Evolutionary conservation across 2,113 vertebrate species (phyloP), one percentile per base, ranked within the genome.

Genomic region (Gorilla gorilla): DNA sequence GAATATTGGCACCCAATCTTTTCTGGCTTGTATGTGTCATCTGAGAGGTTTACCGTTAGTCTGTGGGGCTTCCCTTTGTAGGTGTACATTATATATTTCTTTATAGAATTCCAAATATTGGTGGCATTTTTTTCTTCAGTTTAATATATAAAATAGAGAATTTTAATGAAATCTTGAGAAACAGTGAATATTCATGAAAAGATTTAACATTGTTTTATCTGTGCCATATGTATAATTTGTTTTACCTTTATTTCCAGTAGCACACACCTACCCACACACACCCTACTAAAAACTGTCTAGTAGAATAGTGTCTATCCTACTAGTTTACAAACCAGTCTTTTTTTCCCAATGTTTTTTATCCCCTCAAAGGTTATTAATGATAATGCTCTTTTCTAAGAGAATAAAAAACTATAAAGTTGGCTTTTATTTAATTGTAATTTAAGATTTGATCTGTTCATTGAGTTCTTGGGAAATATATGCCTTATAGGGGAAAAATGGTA

Each of bases 401-500:
- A 75, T 35, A 52, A 75, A 50, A 50, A 45, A 43, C 6, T 45
- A 32, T 83, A n/a, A 57, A 70, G 10, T 27, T 85, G 17, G 27
- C 10, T 90, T 95, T 95, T 68, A 79, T 52, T 79, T 95, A 35
- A 76, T 87, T 76, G 43, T 64, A 52, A 66, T 40, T 90, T 93
- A 50, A 93, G 9, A 52, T 78, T 72, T 64, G 18, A 87, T 76
- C 12, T 48, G 4, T 14, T 9, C 32, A 52, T 61, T 75, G 50
- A 57, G 9, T 32, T 73, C 38, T 85, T 7, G 61, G 30, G 50
- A 84, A 13, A 75, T 9, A 76, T 48, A 59, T 68, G 9, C 10
- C 4, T 38, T 40, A 14, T 30, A 61, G 27, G n/a, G 14, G 25
- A 5, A 45, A 66, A 70, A 45, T 20, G 32, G 1, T 16, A 50